Base-by-base conservation (phyloP, 2,888 invertebrate species). In the Caenorhabditis afra region DNA sequence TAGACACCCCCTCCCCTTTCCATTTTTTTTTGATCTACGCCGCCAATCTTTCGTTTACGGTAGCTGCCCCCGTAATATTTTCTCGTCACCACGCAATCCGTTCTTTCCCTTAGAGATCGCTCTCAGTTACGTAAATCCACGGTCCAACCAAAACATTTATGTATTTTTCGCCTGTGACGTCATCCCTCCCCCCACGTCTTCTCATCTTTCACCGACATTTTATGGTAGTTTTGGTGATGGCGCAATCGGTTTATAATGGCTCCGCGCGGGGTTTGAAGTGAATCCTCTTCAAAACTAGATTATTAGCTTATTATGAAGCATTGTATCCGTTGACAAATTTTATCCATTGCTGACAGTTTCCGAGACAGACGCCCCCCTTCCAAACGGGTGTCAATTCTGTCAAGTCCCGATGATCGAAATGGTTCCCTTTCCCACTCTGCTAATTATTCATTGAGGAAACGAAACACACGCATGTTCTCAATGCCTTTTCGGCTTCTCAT, bases 191-290 rank as follows among this genome's bases (percentile, higher is more conserved):
- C 7, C 37, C 68, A 68, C 35, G 22, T 52, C 59, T 61, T 68
- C 68, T 59, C 68, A 68, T 68, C 68, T 68, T 68, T 68, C 59
- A 7, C 57, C 55, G 52, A 49, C 68, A 29, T 20, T 67, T 66
- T 66, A 67, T 35, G 53, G n/a, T n/a, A n/a, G n/a, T n/a, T 12
- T 14, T 49, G 14, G 7, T 16, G 16, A 16, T n/a, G n/a, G n/a
- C n/a, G n/a, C n/a, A n/a, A n/a, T n/a, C n/a, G n/a, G n/a, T n/a
- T n/a, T n/a, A n/a, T n/a, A n/a, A n/a, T n/a, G n/a, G n/a, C n/a
- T n/a, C n/a, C n/a, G n/a, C n/a, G n/a, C n/a, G n/a, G n/a, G n/a
- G n/a, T n/a, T n/a, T n/a, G n/a, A n/a, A n/a, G n/a, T n/a, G n/a
- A n/a, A n/a, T n/a, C n/a, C n/a, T n/a, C n/a, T n/a, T n/a, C n/a